phyloP scores from a whole-genome alignment of 2,797 vertebrate species.

The Rhincodon typus region DNA sequence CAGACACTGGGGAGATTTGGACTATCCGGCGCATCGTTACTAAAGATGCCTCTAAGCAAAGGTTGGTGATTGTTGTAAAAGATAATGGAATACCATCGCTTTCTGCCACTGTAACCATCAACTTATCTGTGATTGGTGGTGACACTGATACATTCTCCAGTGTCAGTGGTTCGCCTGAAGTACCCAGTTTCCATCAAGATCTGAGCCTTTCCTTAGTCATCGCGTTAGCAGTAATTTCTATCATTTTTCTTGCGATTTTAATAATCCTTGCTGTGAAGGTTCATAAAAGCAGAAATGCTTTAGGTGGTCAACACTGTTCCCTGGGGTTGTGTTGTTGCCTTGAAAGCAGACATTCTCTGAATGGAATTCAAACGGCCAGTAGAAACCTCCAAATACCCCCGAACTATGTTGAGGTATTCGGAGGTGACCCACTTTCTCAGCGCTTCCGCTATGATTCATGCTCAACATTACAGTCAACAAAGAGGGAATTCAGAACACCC shows the following conservation, averaged over 20 bases:
- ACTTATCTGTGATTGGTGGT: background rate
- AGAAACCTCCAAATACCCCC: too few species aligned
- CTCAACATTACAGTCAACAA: background rate
- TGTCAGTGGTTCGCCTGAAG: background rate
- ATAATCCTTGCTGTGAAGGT: too few species aligned
- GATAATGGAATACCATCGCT: background rate
- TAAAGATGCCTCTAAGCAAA: background rate
- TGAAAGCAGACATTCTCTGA: too few species aligned
- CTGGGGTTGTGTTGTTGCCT: too few species aligned
- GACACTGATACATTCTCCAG: background rate
- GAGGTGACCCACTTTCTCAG: background rate
- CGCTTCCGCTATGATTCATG: background rate
- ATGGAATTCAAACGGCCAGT: too few species aligned
- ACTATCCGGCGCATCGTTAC: background rate
- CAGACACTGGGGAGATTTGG: conserved; percentile 4
- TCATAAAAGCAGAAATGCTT: too few species aligned
- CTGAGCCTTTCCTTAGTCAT: background rate
- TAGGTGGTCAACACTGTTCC: too few species aligned
- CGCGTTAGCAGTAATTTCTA: too few species aligned
- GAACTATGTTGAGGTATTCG: too few species aligned
- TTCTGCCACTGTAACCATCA: background rate
- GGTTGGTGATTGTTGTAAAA: background rate
- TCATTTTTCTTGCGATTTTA: too few species aligned
- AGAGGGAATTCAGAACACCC: background rate
- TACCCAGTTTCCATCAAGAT: background rate